Percentiles rank a stretch among this genome's conserved stretches.
phyloP scores from a whole-genome alignment of 2,888 invertebrate genomes.

The Dryobotodes eremita region DNA sequence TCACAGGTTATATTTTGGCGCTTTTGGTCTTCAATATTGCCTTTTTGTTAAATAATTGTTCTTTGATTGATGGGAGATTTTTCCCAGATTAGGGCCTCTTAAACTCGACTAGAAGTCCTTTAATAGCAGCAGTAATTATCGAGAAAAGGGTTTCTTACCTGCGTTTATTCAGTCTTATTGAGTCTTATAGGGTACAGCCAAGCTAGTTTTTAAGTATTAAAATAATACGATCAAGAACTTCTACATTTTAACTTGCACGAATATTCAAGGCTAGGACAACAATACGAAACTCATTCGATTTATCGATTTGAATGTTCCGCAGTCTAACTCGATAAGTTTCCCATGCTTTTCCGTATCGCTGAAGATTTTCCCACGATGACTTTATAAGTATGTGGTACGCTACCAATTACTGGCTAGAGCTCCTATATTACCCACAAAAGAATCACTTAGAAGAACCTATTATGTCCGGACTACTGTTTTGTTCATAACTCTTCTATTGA shows the following conservation, averaged over 20 bases:
- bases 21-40: conserved; percentile 1
- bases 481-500: conserved; percentile 36
- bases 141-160: conserved; percentile 1
- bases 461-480: conserved; percentile 41
- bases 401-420: conserved; percentile 68
- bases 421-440: conserved; percentile 55
- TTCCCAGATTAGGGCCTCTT: background rate
- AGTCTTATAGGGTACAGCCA: background rate
- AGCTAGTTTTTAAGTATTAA: background rate
- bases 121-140: background rate
- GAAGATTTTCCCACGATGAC: conserved; percentile 76
- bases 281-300: conserved; percentile 42
- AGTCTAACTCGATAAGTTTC: conserved; percentile 65
- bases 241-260: conserved; percentile 9
- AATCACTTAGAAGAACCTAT: conserved; percentile 40
- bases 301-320: conserved; percentile 69
- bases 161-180: conserved; percentile 13
- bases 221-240: background rate
- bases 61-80: conserved; percentile 22
- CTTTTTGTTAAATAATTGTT: background rate
- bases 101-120: background rate
- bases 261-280: conserved; percentile 14
- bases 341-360: conserved; percentile 71
- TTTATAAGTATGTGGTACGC: conserved; percentile 60
- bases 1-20: background rate